Base-by-base conservation (phyloP, 1,140 invertebrate species). In the honey bee (Apis mellifera) region DNA sequence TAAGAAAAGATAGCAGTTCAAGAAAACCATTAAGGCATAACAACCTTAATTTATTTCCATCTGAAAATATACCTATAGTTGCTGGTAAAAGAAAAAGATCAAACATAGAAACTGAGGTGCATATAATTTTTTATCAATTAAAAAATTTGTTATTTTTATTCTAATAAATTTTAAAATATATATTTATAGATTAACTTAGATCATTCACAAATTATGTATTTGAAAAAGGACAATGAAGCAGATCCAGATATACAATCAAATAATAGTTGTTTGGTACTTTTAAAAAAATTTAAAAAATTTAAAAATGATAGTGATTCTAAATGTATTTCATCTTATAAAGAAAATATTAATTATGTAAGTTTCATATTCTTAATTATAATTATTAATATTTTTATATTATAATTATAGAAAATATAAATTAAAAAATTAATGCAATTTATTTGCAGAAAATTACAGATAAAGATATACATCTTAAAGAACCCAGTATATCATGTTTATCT, bases 1-100 rank as follows among this genome's bases (percentile, higher is more conserved):
- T 96, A 57, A 90, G 95, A 57, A 96, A 96, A 87, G 95, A 95
- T 73, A 95, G 95, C 59, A 96, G 95, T 78, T 94, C 95, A 11
- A 92, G 95, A 69, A 94, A 94, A 68, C 95, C 95, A 64, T 93
- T 95, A 19, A 91, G 94, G 59, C 94, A 94, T 62, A 95, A 95
- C 87, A 92, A 95, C 84, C 89, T 95, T 55, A 94, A 93, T 77
- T 83, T 94, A 73, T 94, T 95, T 84, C 84, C 89, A 48, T 92
- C 89, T 2, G 90, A 93, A 19, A 86, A 78, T 83, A 89, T 85
- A 84, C 78, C 86, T 50, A 72, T 87, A 26, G 88, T 91, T 89
- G 68, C 84, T 71, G 78, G 82, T 68, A 91, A 90, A 84, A 73
- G 93, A 88, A 91, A 93, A 91, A 87, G 89, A 91, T 75, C 72